Evolutionary conservation across 2,888 invertebrate genomes (phyloP).

Genomic region (Gymnocheta viridis): DNA sequence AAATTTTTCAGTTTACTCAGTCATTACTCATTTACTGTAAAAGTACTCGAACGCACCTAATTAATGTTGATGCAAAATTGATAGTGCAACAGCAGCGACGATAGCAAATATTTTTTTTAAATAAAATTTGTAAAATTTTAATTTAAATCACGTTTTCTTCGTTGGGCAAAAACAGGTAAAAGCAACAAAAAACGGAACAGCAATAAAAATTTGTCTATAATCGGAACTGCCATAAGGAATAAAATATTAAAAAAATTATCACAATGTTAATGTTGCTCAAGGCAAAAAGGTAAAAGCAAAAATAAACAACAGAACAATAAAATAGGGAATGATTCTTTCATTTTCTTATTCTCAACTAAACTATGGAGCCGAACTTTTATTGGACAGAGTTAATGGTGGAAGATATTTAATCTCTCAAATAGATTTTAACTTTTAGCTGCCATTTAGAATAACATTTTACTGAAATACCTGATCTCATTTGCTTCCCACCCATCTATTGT

Average conservation of each 20-base stretch:
- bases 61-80: slow-evolving; percentile 54
- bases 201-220: slow-evolving; percentile 60
- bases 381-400: neutral
- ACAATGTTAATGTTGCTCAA: slow-evolving; percentile 46
- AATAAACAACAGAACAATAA: slow-evolving; percentile 36
- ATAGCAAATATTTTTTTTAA: slow-evolving; percentile 36
- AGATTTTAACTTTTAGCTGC: slow-evolving; percentile 52
- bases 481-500: slow-evolving; percentile 12
- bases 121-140: slow-evolving; percentile 66
- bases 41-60: neutral
- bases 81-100: slow-evolving; percentile 35
- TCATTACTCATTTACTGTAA: too few relatives aligned
- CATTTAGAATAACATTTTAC: slow-evolving; percentile 48
- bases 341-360: slow-evolving; percentile 15
- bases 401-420: slow-evolving; percentile 54
- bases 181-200: slow-evolving; percentile 57
- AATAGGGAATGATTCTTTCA: slow-evolving; percentile 18
- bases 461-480: slow-evolving; percentile 54
- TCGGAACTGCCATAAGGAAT: slow-evolving; percentile 40
- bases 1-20: too few relatives aligned
- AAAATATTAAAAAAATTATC: slow-evolving; percentile 46
- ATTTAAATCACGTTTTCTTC: slow-evolving; percentile 70
- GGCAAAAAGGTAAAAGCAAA: slow-evolving; percentile 42
- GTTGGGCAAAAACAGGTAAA: slow-evolving; percentile 45
- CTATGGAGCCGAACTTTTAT: neutral